phyloP scores from a whole-genome alignment of 2,888 invertebrate species.

The Thereva nobilitata region DNA sequence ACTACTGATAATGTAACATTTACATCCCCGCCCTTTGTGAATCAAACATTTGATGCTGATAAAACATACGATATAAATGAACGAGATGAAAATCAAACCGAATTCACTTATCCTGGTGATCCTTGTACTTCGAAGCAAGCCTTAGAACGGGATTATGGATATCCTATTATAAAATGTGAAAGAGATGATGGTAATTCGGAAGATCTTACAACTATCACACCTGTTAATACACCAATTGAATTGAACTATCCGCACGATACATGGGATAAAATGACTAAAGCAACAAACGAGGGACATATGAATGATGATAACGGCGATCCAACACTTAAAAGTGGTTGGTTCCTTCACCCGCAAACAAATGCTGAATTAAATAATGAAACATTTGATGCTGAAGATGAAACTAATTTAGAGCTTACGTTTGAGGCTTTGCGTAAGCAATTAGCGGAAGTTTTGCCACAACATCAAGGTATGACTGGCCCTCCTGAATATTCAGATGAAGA shows the following conservation, averaged over 20 bases:
- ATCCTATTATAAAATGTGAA: constrained; percentile 43
- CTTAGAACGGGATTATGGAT: constrained; percentile 38
- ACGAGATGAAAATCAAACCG: not conserved
- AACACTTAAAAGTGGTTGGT: constrained; percentile 41
- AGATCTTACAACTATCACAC: constrained; percentile 45
- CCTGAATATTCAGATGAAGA: constrained; percentile 44
- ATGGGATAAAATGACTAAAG: constrained; percentile 44
- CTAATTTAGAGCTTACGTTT: constrained; percentile 43
- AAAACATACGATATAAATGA: constrained; percentile 37
- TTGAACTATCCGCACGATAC: constrained; percentile 44
- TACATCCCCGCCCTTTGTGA: constrained; percentile 7
- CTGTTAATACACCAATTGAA: constrained; percentile 46
- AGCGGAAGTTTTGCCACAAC: constrained; percentile 44
- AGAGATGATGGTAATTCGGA: constrained; percentile 43
- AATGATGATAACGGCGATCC: constrained; percentile 16
- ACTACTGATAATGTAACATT: constrained; percentile 28
- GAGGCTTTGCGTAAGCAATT: constrained; percentile 45
- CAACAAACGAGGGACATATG: constrained; percentile 8
- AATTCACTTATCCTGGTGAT: constrained; percentile 38
- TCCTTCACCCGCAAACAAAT: constrained; percentile 42
- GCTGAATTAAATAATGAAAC: constrained; percentile 34
- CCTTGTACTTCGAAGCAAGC: constrained; percentile 42
- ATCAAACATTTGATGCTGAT: constrained; percentile 40
- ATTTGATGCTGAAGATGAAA: constrained; percentile 42
- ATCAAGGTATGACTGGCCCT: constrained; percentile 40